Conservation (phyloP, 2,113 vertebrate genomes). For the Oxyura jamaicensis region DNA sequence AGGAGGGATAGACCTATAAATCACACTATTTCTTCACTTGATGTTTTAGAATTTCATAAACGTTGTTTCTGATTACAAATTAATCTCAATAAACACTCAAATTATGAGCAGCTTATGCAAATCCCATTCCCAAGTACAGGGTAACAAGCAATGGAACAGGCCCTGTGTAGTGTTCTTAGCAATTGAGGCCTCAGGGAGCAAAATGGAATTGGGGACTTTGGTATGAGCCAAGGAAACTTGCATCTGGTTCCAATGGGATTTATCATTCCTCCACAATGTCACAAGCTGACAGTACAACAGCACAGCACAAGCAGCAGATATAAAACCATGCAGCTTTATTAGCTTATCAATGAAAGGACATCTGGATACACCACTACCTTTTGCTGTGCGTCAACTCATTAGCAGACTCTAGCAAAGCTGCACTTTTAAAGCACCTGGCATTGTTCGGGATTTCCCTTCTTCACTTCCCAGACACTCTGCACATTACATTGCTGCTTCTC, state of each 20-base stretch:
- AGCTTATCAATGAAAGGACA: neutral
- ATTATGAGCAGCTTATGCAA: neutral
- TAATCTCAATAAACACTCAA: too few species aligned
- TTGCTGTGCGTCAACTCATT: neutral
- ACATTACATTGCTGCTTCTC: neutral
- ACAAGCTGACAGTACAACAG: neutral
- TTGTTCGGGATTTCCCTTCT: neutral
- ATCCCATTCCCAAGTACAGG: neutral
- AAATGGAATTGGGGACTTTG: neutral
- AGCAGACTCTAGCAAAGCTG: neutral
- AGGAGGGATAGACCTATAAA: neutral
- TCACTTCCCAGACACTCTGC: neutral
- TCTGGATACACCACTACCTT: neutral
- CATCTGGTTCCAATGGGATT: neutral
- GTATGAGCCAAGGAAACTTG: neutral
- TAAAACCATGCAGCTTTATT: neutral
- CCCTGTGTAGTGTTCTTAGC: neutral
- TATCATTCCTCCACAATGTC: neutral
- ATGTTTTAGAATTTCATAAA: neutral
- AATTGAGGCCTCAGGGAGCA: neutral
- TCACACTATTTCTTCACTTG: neutral
- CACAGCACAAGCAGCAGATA: neutral
- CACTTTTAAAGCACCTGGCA: neutral
- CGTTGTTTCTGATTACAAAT: neutral
- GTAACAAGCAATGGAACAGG: neutral